Conservation (phyloP, 1,140 invertebrate species). For the Cardiocondyla obscurior region DNA sequence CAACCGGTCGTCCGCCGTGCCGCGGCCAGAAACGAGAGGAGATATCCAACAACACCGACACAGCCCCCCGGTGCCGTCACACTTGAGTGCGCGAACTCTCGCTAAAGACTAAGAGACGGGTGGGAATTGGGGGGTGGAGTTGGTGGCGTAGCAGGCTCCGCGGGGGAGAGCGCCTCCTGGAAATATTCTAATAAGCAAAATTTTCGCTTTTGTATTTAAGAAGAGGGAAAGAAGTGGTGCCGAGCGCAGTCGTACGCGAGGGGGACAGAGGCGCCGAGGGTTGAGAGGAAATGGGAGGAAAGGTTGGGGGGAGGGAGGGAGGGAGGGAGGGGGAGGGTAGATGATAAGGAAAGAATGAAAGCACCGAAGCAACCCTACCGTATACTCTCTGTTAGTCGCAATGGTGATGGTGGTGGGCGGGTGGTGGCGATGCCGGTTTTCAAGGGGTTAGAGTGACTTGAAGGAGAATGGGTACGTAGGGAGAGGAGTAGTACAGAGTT, state of each 20-base stretch:
- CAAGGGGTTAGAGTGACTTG: slow-evolving; percentile 65
- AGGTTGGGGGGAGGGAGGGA: neutral
- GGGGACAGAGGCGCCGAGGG: slow-evolving; percentile 18
- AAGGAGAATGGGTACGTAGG: slow-evolving; percentile 1
- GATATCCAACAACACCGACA: slow-evolving; percentile 58
- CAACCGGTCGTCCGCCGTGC: slow-evolving; percentile 51
- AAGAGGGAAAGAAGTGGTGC: slow-evolving; percentile 81
- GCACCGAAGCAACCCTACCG: slow-evolving; percentile 63
- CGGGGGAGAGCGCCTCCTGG: slow-evolving; percentile 61
- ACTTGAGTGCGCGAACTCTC: slow-evolving; percentile 72
- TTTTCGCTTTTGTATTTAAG: slow-evolving; percentile 83
- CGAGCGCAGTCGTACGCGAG: slow-evolving; percentile 47
- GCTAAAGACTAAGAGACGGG: slow-evolving; percentile 52
- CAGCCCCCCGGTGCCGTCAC: slow-evolving; percentile 62
- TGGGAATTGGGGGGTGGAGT: neutral
- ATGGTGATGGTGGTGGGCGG: slow-evolving; percentile 64
- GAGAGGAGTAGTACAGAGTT: slow-evolving; percentile 52
- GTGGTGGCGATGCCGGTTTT: slow-evolving; percentile 68
- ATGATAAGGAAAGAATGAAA: slow-evolving; percentile 53
- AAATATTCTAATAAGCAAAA: slow-evolving; percentile 83
- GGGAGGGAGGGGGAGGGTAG: neutral
- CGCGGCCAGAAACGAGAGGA: slow-evolving; percentile 65
- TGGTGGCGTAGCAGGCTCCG: neutral
- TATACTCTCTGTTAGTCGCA: slow-evolving; percentile 68
- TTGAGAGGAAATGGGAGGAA: slow-evolving; percentile 1